Conservation (phyloP, 2,113 vertebrate species). For the Choloepus hoffmanni region DNA sequence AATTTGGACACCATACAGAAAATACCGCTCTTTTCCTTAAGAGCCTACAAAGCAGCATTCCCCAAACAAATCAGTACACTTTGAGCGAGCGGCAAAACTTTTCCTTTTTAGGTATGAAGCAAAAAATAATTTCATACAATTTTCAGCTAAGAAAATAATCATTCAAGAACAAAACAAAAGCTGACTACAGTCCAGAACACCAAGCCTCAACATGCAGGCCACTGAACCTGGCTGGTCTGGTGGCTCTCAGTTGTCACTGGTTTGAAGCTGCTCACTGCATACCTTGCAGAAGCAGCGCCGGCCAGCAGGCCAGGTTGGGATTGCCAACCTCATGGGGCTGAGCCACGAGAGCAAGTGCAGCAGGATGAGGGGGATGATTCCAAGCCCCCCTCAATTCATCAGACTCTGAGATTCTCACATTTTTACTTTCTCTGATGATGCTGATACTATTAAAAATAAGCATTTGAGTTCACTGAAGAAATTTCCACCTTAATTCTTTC, state of each 20-base stretch:
- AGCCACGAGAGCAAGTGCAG: rapidly evolving
- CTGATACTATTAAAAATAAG: neutral
- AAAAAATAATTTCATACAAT: neutral
- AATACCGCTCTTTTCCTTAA: too few relatives aligned
- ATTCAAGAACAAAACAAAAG: neutral
- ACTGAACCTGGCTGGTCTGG: too few relatives aligned
- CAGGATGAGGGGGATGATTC: too few relatives aligned
- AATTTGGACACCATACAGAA: neutral
- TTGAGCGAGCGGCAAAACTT: neutral
- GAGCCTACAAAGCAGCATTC: neutral
- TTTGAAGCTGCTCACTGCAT: neutral
- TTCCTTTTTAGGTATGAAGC: neutral
- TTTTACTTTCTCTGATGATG: neutral
- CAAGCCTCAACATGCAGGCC: neutral
- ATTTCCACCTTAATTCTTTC: neutral
- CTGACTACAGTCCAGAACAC: neutral
- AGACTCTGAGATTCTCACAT: neutral
- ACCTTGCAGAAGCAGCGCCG: neutral
- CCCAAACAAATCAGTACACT: neutral
- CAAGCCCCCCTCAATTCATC: neutral
- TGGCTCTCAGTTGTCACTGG: neutral
- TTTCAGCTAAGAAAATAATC: slow-evolving; percentile 3
- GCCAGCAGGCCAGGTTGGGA: neutral
- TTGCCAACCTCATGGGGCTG: neutral
- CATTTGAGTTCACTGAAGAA: neutral